phyloP scores from a whole-genome alignment of 2,113 vertebrate genomes.

The Pao palembangensis region DNA sequence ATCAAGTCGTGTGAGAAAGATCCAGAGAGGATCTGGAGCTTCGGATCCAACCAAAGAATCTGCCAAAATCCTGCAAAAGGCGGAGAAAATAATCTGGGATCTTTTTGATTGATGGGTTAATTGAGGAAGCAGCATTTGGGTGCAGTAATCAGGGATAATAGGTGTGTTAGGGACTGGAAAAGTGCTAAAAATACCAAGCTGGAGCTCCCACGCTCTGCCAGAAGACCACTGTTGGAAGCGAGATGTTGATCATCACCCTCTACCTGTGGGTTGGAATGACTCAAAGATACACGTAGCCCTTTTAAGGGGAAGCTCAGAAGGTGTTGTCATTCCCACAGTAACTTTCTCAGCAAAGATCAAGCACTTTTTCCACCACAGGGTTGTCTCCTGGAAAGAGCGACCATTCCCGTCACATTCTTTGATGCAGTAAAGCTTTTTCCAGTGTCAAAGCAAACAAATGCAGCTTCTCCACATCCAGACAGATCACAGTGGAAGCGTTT shows the following conservation, averaged over 20 bases:
- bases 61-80: too few species aligned
- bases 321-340: too few species aligned
- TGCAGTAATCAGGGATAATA: slow-evolving; percentile 43
- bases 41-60: slow-evolving; percentile 27
- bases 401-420: slow-evolving; percentile 10
- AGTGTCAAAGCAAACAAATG: slow-evolving; percentile 38
- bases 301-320: too few species aligned
- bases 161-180: slow-evolving; percentile 10
- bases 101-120: too few species aligned
- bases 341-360: slow-evolving; percentile 29
- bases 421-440: slow-evolving; percentile 57
- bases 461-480: slow-evolving; percentile 20
- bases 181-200: slow-evolving; percentile 14
- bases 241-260: too few species aligned
- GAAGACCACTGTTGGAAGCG: not conserved
- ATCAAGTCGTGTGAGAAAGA: slow-evolving; percentile 26
- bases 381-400: slow-evolving; percentile 5
- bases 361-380: slow-evolving; percentile 54
- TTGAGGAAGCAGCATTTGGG: not conserved
- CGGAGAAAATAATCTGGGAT: too few species aligned
- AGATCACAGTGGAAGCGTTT: slow-evolving; percentile 13
- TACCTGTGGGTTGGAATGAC: too few species aligned
- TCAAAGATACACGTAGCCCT: too few species aligned
- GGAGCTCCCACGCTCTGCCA: not conserved
- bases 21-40: slow-evolving; percentile 24